These are phyloP conservation scores for Portunus trituberculatus DNA, from an alignment of 1,140 invertebrate species.

Conservation along the genomic window DNA sequence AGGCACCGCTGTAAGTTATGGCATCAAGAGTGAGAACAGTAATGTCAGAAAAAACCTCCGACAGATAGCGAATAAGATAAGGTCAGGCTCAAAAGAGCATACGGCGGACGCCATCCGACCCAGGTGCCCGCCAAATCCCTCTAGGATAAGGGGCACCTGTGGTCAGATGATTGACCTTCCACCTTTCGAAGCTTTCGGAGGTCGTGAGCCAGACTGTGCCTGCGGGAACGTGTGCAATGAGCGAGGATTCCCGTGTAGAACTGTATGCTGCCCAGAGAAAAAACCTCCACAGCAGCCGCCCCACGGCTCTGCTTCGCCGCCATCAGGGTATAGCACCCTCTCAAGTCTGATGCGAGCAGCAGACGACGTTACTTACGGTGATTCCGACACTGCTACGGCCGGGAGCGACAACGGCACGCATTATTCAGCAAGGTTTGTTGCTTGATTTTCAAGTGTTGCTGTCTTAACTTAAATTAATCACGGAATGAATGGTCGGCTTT, in stretches of 20 bases:
- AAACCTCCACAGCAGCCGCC: background rate
- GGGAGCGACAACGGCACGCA: constrained; percentile 22
- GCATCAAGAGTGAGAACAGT: background rate
- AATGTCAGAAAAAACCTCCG: constrained; percentile 52
- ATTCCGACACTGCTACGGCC: constrained; percentile 44
- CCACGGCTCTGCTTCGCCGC: background rate
- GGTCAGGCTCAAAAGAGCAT: background rate
- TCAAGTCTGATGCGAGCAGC: constrained; percentile 51
- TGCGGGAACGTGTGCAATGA: background rate
- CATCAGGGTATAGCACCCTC: background rate
- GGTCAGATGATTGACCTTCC: constrained; percentile 11
- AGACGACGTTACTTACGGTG: constrained; percentile 46
- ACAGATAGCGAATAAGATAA: constrained; percentile 49
- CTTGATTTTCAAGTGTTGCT: too few species aligned
- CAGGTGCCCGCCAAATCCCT: background rate
- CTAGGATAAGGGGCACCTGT: background rate
- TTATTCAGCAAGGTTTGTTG: background rate
- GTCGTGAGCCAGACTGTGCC: background rate
- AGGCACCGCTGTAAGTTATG: background rate
- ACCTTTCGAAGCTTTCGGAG: constrained; percentile 40
- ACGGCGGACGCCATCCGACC: background rate
- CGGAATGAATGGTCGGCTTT: too few species aligned
- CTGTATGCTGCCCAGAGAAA: background rate
- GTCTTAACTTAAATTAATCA: too few species aligned
- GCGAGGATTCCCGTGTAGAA: background rate